Percentiles rank a stretch among this genome's conserved stretches.
Evolutionary conservation across 2,113 vertebrate genomes (phyloP).

Genomic region (Plecotus auritus): DNA sequence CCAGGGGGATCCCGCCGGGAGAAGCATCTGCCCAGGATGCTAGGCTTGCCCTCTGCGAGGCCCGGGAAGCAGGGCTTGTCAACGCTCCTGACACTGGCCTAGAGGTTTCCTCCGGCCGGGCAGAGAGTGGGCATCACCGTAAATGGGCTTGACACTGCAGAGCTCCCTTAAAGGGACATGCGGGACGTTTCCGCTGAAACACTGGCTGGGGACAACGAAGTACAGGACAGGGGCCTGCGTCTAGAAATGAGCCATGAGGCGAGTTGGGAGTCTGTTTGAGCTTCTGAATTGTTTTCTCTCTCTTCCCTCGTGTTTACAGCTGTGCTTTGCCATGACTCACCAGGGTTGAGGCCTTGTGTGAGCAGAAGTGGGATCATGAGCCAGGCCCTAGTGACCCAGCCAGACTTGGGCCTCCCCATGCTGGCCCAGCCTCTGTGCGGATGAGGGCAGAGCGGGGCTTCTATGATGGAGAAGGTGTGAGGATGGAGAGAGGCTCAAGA

Average conservation of each 20-base stretch:
- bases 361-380: not conserved
- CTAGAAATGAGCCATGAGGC: not conserved
- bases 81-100: not conserved
- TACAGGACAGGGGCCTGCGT: not conserved
- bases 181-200: not conserved
- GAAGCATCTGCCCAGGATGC: not conserved
- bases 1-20: rapidly evolving
- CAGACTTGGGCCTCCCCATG: not conserved
- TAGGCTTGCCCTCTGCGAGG: not conserved
- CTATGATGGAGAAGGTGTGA: not conserved
- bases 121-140: not conserved
- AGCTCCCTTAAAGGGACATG: not conserved
- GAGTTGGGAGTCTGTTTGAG: not conserved
- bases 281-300: not conserved
- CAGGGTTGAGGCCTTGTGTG: not conserved
- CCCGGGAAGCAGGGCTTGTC: not conserved
- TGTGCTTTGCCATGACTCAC: not conserved
- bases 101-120: not conserved
- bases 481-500: not conserved
- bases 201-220: not conserved
- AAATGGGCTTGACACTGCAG: rapidly evolving
- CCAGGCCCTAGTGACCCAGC: not conserved
- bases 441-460: not conserved
- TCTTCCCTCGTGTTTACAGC: not conserved
- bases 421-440: not conserved